Evolutionary conservation across 2,888 invertebrate genomes (phyloP).

Genomic region (Boloria selene): DNA sequence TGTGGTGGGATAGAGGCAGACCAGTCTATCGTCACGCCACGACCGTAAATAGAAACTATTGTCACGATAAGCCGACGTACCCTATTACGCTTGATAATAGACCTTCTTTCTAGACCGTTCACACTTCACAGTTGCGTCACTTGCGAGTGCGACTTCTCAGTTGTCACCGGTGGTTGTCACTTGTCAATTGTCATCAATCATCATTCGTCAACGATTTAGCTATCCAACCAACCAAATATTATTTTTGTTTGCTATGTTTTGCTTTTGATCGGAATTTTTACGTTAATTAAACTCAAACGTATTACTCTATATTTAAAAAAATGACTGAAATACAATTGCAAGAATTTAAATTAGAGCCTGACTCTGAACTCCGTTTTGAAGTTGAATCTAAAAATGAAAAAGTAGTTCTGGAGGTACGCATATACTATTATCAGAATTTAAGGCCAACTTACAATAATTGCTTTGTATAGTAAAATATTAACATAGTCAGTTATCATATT

Average conservation of each 20-base stretch:
- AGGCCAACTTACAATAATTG: background rate
- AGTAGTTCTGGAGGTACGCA: slow-evolving; percentile 86
- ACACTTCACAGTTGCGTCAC: no score
- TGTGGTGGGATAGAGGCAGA: no score
- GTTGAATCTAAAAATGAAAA: slow-evolving; percentile 94
- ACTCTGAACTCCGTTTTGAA: slow-evolving; percentile 96
- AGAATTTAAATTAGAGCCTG: slow-evolving; percentile 92
- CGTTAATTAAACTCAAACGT: slow-evolving; percentile 1
- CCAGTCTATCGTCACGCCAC: no score
- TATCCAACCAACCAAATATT: no score
- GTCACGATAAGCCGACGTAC: no score
- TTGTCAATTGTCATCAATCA: background rate
- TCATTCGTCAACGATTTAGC: background rate
- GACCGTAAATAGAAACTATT: no score
- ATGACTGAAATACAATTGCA: slow-evolving; percentile 79
- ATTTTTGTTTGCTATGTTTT: no score
- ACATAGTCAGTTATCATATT: slow-evolving; percentile 26
- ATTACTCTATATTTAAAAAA: slow-evolving; percentile 35
- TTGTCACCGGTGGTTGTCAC: no score
- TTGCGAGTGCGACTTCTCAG: no score
- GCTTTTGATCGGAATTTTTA: background rate
- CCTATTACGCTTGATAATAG: no score
- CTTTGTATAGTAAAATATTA: background rate
- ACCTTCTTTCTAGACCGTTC: no score
- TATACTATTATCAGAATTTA: background rate